Base-by-base conservation (phyloP, 2,888 invertebrate genomes). In the Agrilus cyanescens region DNA sequence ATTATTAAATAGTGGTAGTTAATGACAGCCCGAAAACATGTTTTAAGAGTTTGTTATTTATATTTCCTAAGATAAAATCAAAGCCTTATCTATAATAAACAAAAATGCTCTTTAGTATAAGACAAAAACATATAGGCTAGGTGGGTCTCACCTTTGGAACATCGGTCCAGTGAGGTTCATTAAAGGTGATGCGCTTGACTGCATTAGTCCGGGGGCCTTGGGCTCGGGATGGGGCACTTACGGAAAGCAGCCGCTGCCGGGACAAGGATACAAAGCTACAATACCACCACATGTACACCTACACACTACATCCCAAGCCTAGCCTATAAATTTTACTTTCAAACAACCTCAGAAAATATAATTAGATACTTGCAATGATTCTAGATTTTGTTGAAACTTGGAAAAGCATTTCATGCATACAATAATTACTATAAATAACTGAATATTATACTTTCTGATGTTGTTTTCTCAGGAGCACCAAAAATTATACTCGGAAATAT, bases 141-240 rank as follows among this genome's bases (percentile, higher is more conserved):
- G 49, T 46, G 47, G 46, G 49, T 53, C 65, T 65, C 63, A 69
- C 69, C 69, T 69, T 68, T 45, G 63, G 63, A 53, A 57, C 52
- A 50, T 53, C 53, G 57, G 49, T 50, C 46, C 51, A 49, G 42
- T 54, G 50, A 41, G 56, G 44, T 48, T 68, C 67, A 46, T 55
- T 61, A 58, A 71, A 71, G 52, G 67, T 67, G 58, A 71, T 70
- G 57, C 70, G 65, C 58, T 70, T 71, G 61, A 68, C 69, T 53
- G 66, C 69, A 51, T 67, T 57, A 58, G 66, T 65, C 58, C 65
- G 64, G 53, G 54, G 60, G 56, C 58, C 61, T 45, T 52, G 54
- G 54, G 49, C 57, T 53, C 57, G 58, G 58, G 57, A 57, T 54
- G 56, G 56, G 62, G 60, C 60, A 57, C 61, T 61, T 60, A 58